phyloP scores from a whole-genome alignment of 2,113 vertebrate genomes.

The Bothrops jararaca region DNA sequence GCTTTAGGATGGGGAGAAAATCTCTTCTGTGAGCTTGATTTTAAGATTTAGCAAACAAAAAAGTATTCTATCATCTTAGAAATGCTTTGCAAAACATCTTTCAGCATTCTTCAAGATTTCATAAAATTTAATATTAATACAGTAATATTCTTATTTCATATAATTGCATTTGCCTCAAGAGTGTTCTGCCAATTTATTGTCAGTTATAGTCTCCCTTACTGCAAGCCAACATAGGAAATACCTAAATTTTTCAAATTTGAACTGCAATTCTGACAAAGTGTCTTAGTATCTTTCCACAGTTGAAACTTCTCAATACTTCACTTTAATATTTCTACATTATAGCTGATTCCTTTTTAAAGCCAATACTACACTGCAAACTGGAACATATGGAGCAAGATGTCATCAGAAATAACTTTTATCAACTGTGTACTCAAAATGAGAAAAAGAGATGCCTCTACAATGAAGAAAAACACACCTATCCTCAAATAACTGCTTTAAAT shows the following conservation, averaged over 20 bases:
- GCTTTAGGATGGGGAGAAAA: not conserved
- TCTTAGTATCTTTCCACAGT: not conserved
- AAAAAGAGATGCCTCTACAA: not conserved
- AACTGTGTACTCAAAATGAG: not conserved
- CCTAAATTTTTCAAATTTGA: not conserved
- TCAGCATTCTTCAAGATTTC: not conserved
- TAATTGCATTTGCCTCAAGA: not conserved
- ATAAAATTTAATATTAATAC: not conserved
- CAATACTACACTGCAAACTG: not conserved
- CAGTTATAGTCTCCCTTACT: not conserved
- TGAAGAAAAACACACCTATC: not conserved
- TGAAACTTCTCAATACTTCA: not conserved
- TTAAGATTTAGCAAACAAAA: not conserved
- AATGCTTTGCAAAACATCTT: not conserved
- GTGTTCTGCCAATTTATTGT: not conserved
- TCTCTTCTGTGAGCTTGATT: too few relatives aligned
- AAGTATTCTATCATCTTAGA: not conserved
- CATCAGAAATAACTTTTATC: not conserved
- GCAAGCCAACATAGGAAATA: not conserved
- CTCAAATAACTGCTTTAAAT: not conserved
- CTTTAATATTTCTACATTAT: not conserved
- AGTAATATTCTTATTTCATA: not conserved
- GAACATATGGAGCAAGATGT: not conserved
- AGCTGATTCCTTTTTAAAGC: not conserved
- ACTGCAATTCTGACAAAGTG: not conserved